Percentiles rank a stretch among this genome's conserved stretches.
Conservation (phyloP, 2,113 vertebrate genomes). For the Leptobrachium leishanense region DNA sequence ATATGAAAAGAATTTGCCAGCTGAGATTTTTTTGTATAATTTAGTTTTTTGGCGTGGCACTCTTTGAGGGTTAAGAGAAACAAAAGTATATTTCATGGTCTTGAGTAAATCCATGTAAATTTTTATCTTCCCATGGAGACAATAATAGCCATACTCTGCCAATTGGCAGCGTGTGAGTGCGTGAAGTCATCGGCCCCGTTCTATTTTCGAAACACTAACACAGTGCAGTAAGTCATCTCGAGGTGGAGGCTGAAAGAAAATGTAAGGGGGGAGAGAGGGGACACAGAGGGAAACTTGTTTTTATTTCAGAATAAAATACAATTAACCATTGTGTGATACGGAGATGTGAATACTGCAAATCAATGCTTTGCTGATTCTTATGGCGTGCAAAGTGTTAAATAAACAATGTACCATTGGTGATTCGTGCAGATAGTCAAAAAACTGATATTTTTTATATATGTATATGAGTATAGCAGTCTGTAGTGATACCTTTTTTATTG, state of each 20-base stretch:
- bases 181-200: constrained; percentile 74
- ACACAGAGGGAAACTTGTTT: background rate
- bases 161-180: constrained; percentile 57
- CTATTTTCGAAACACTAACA: constrained; percentile 80
- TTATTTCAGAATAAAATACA: background rate
- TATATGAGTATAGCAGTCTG: too few species aligned
- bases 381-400: background rate
- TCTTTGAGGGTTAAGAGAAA: background rate
- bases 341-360: background rate
- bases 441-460: too few species aligned
- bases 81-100: background rate
- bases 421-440: too few species aligned
- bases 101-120: background rate
- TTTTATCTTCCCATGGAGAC: constrained; percentile 1
- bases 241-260: constrained; percentile 55
- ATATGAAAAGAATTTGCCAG: too few species aligned
- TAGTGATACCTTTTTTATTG: too few species aligned
- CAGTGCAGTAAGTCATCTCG: constrained; percentile 66
- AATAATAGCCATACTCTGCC: constrained; percentile 54
- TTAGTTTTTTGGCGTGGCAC: too few species aligned
- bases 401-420: background rate
- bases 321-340: background rate
- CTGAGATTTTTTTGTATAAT: too few species aligned
- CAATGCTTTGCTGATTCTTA: background rate
- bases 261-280: background rate